A percentile compares a stretch with the other conserved stretches of the same genome.
These are phyloP conservation scores for Gallinago stenura DNA, from an alignment of 2,797 vertebrate genomes.

Conservation along the genomic window DNA sequence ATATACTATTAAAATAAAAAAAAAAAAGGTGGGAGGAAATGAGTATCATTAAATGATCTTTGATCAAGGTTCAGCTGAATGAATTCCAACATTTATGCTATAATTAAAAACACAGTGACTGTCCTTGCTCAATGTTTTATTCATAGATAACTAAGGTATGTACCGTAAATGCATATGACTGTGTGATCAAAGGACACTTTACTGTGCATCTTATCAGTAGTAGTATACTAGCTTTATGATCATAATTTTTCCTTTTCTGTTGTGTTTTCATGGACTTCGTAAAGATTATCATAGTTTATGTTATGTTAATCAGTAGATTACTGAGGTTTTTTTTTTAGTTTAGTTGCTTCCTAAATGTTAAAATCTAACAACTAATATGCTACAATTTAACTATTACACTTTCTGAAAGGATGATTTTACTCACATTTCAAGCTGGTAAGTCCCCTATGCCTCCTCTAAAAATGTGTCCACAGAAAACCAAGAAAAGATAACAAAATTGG, in stretches of 20 bases:
- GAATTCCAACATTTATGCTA: constrained; percentile 73
- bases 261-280: background rate
- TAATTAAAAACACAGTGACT: constrained; percentile 67
- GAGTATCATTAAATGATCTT: background rate
- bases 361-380: background rate
- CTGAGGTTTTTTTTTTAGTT: background rate
- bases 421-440: background rate
- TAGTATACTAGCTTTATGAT: background rate
- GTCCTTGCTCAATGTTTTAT: constrained; percentile 75
- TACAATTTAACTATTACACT: background rate
- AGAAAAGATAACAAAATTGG: background rate
- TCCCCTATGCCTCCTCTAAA: background rate
- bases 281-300: background rate
- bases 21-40: background rate
- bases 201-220: constrained; percentile 2
- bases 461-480: background rate
- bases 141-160: constrained; percentile 75
- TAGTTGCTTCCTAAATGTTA: background rate
- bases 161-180: constrained; percentile 53
- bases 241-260: constrained; percentile 23
- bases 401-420: background rate
- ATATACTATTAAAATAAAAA: background rate
- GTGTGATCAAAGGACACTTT: constrained; percentile 50
- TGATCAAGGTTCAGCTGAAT: constrained; percentile 58
- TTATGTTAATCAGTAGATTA: background rate